Conservation (phyloP, 2,797 vertebrate genomes). For the Psittacula derbiana region DNA sequence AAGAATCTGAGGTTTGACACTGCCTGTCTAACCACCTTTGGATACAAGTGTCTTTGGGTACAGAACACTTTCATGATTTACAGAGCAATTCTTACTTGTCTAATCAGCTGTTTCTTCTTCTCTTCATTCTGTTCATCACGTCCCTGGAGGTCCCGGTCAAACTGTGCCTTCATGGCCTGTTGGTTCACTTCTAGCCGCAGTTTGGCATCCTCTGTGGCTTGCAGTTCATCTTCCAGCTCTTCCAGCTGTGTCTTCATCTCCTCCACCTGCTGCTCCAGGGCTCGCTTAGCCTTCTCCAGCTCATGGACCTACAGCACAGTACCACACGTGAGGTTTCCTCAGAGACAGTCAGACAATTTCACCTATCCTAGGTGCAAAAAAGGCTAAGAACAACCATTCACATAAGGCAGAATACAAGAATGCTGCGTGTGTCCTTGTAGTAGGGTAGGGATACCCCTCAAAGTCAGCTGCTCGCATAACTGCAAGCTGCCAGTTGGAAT, state of each 20-base stretch:
- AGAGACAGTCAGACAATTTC: neutral
- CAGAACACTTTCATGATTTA: neutral
- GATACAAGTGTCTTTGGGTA: neutral
- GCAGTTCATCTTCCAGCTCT: slow-evolving; percentile 88
- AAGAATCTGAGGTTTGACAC: neutral
- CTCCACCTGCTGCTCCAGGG: slow-evolving; percentile 92
- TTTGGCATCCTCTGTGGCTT: slow-evolving; percentile 89
- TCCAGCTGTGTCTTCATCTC: slow-evolving; percentile 93
- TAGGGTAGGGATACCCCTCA: neutral
- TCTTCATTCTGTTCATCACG: slow-evolving; percentile 94
- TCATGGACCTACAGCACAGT: slow-evolving; percentile 86
- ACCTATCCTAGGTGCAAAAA: neutral
- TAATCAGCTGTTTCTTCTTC: slow-evolving; percentile 92
- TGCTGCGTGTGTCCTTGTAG: neutral
- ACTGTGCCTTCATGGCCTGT: slow-evolving; percentile 90
- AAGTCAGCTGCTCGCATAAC: neutral
- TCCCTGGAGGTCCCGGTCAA: slow-evolving; percentile 86
- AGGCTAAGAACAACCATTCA: neutral
- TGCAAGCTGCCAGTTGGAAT: neutral
- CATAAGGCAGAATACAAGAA: neutral
- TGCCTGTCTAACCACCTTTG: neutral
- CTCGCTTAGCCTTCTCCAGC: slow-evolving; percentile 91
- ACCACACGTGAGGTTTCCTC: neutral
- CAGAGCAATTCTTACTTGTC: slow-evolving; percentile 81
- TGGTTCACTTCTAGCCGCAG: slow-evolving; percentile 88